These are phyloP conservation scores for Labia minor DNA, from an alignment of 2,888 invertebrate species.

Conservation along the genomic window DNA sequence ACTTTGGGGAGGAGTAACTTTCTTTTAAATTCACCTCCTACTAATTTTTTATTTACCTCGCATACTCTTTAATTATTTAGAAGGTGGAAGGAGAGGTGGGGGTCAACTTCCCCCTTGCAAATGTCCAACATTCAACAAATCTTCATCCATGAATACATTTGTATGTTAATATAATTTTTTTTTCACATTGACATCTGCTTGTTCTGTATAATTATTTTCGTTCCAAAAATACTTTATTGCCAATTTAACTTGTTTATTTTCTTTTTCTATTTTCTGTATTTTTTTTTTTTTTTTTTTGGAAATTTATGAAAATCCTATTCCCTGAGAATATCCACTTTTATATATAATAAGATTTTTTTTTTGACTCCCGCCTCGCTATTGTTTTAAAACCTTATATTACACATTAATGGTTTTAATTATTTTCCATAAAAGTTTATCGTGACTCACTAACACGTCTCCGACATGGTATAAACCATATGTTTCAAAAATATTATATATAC, in stretches of 20 bases:
- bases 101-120: neutral
- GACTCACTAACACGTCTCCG: neutral
- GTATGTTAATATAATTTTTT: neutral
- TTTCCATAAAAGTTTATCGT: constrained; percentile 9
- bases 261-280: too few species aligned
- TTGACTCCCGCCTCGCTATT: neutral
- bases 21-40: too few species aligned
- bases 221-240: neutral
- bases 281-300: too few species aligned
- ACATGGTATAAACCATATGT: neutral
- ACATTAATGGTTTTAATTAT: constrained; percentile 6
- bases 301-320: neutral
- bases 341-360: constrained; percentile 1
- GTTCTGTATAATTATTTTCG: neutral
- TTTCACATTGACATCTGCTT: neutral
- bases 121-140: neutral
- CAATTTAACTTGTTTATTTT: neutral
- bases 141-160: neutral
- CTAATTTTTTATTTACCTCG: too few species aligned
- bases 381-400: neutral
- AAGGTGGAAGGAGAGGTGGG: neutral
- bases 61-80: too few species aligned
- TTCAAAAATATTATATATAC: neutral
- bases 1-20: too few species aligned
- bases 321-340: neutral